Conservation (phyloP, 2,797 vertebrate genomes). For the Apogon hyalosoma region DNA sequence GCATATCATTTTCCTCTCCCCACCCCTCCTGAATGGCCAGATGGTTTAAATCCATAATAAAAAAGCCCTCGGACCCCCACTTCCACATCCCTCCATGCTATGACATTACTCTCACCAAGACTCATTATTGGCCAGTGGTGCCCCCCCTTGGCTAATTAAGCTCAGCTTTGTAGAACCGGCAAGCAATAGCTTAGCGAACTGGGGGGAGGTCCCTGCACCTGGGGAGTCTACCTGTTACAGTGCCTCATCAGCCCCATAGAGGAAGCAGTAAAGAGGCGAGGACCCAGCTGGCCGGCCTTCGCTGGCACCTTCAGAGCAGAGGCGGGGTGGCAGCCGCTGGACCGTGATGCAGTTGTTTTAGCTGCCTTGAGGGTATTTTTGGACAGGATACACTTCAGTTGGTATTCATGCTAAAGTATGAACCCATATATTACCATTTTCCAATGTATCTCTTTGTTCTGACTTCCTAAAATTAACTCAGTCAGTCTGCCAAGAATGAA, state of each 20-base stretch:
- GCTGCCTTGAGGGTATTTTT: constrained; percentile 83
- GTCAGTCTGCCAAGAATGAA: not conserved
- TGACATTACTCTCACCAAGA: constrained; percentile 79
- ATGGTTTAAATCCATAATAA: constrained; percentile 99
- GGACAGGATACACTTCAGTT: constrained; percentile 61
- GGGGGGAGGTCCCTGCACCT: constrained; percentile 89
- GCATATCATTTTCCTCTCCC: constrained; percentile 74
- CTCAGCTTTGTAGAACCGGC: constrained; percentile 91
- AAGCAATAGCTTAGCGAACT: constrained; percentile 88
- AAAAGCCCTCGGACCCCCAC: constrained; percentile 80
- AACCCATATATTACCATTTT: constrained; percentile 1
- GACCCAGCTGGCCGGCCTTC: constrained; percentile 86
- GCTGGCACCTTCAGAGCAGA: constrained; percentile 37
- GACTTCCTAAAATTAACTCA: constrained; percentile 10
- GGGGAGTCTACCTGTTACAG: constrained; percentile 92
- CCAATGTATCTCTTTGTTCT: not conserved
- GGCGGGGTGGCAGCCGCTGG: constrained; percentile 67
- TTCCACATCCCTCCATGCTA: constrained; percentile 80
- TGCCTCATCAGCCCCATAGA: constrained; percentile 76
- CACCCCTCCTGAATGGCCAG: constrained; percentile 89
- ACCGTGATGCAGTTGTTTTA: constrained; percentile 84
- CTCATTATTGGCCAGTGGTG: constrained; percentile 85
- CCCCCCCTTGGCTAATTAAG: constrained; percentile 91
- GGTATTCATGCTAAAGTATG: constrained; percentile 21
- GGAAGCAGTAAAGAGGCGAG: constrained; percentile 35